phyloP scores from a whole-genome alignment of 2,797 vertebrate genomes.

The Sebastes kiyomatsui region DNA sequence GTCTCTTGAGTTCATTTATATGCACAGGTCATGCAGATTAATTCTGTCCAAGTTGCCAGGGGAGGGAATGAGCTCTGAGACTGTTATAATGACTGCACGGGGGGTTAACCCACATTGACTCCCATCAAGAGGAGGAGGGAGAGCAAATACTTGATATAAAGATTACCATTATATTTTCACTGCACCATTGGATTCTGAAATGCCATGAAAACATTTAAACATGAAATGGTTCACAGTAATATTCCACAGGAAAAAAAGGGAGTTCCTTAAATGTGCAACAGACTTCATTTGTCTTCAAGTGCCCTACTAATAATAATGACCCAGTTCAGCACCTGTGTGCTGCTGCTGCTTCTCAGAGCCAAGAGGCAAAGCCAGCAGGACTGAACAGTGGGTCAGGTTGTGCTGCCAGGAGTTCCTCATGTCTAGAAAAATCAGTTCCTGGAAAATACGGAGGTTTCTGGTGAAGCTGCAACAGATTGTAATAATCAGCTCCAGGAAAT shows the following conservation, averaged over 20 bases:
- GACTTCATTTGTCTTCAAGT: conserved; percentile 19
- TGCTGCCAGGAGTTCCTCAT: conserved; percentile 43
- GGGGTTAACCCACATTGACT: conserved; percentile 54
- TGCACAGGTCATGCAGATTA: conserved; percentile 62
- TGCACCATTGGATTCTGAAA: background rate
- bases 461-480: conserved; percentile 34
- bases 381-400: conserved; percentile 32
- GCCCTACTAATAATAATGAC: conserved; percentile 21
- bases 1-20: conserved; percentile 68
- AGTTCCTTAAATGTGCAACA: conserved; percentile 13
- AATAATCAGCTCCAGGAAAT: conserved; percentile 33
- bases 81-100: conserved; percentile 26
- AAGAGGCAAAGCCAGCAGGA: conserved; percentile 41
- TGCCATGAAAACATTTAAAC: conserved; percentile 3
- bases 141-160: conserved; percentile 15
- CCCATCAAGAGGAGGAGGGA: conserved; percentile 25
- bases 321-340: conserved; percentile 26
- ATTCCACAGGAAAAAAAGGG: background rate
- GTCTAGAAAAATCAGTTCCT: conserved; percentile 2
- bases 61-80: conserved; percentile 34
- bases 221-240: background rate
- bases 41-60: conserved; percentile 53
- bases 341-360: conserved; percentile 29
- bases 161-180: background rate
- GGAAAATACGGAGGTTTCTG: conserved; percentile 26